Evolutionary conservation across 2,888 invertebrate species (phyloP).

Genomic region (Embidobia sp.): DNA sequence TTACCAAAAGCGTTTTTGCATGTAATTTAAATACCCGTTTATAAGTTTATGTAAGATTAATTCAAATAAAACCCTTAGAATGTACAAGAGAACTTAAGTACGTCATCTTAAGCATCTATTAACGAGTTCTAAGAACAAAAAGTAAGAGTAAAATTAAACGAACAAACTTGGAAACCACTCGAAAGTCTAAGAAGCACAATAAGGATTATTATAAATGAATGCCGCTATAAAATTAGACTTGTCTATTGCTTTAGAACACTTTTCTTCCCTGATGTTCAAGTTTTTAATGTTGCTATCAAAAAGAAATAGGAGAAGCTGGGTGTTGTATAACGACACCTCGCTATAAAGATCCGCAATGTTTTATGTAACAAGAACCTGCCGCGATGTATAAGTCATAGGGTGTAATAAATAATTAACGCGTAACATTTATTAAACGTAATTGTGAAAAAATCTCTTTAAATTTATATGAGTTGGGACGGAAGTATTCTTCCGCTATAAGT

Average conservation of each 20-base stretch:
- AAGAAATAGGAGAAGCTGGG: neutral
- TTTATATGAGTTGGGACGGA: too few species aligned
- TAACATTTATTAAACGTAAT: too few species aligned
- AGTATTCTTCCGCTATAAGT: too few species aligned
- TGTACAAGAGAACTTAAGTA: constrained; percentile 1
- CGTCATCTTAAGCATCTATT: constrained; percentile 20
- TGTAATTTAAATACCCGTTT: too few species aligned
- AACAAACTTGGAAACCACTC: constrained; percentile 33
- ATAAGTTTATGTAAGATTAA: too few species aligned
- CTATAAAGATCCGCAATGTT: neutral
- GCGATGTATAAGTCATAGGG: too few species aligned
- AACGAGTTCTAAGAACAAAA: constrained; percentile 40
- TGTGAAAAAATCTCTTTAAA: too few species aligned
- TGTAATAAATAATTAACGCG: too few species aligned
- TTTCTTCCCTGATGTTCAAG: constrained; percentile 11
- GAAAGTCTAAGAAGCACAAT: constrained; percentile 10
- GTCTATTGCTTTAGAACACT: constrained; percentile 32
- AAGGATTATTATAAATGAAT: constrained; percentile 32
- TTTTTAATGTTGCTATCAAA: constrained; percentile 19
- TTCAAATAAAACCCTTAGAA: too few species aligned
- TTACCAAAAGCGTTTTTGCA: too few species aligned
- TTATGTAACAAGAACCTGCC: constrained; percentile 6
- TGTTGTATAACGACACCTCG: constrained; percentile 13
- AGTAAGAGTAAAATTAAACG: constrained; percentile 26
- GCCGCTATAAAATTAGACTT: constrained; percentile 33